Conservation (phyloP, 2,888 invertebrate genomes). For the Tetrapedia diversipes region DNA sequence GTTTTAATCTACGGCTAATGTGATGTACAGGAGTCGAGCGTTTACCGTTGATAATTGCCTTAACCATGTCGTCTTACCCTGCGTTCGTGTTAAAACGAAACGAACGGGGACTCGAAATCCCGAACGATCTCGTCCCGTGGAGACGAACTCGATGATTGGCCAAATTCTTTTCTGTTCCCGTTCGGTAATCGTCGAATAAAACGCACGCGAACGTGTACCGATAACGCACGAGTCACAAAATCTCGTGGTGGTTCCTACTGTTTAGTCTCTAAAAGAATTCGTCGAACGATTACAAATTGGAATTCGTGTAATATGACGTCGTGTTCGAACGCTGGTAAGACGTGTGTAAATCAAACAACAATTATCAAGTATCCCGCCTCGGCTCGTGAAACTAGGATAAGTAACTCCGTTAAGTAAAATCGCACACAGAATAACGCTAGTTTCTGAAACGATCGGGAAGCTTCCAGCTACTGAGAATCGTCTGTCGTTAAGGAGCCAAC, state of each 20-base stretch:
- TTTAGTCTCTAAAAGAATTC: too few relatives aligned
- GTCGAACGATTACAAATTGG: too few relatives aligned
- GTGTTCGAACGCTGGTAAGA: neutral
- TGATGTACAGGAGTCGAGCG: constrained; percentile 68
- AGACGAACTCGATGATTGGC: too few relatives aligned
- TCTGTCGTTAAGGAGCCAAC: constrained; percentile 15
- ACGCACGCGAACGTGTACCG: too few relatives aligned
- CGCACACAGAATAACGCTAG: constrained; percentile 60
- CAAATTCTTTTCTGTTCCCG: too few relatives aligned
- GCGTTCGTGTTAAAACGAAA: neutral
- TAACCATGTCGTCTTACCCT: constrained; percentile 19
- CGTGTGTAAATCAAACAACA: constrained; percentile 27
- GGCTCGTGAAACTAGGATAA: constrained; percentile 38
- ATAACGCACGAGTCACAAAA: too few relatives aligned
- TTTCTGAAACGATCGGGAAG: constrained; percentile 49
- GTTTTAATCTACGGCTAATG: constrained; percentile 65
- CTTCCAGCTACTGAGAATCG: constrained; percentile 46
- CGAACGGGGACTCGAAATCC: neutral
- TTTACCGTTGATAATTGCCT: constrained; percentile 54
- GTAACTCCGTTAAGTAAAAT: constrained; percentile 48
- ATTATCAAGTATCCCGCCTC: constrained; percentile 33
- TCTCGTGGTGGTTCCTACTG: too few relatives aligned
- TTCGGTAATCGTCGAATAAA: too few relatives aligned
- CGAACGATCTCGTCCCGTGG: too few relatives aligned
- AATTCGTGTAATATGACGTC: neutral